Conservation (phyloP, 2,797 vertebrate genomes). For the Rhynchotus rufescens region DNA sequence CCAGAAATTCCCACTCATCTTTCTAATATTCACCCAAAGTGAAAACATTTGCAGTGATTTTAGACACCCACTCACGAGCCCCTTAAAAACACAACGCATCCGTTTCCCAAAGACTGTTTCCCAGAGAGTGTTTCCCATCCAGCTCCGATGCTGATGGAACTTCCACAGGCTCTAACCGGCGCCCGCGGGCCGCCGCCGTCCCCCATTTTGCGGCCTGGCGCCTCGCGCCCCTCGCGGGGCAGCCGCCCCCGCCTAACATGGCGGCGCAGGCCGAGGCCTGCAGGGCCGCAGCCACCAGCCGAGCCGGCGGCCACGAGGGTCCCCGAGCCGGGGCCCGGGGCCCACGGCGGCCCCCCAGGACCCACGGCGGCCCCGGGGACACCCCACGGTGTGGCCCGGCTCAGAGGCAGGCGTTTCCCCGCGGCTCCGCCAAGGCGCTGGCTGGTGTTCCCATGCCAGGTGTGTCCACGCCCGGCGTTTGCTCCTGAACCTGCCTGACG, state of each 20-base stretch:
- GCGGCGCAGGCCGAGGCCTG: too few species aligned
- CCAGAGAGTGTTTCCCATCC: background rate
- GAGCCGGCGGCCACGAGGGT: too few species aligned
- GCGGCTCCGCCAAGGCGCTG: slow-evolving; percentile 29
- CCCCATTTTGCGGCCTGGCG: too few species aligned
- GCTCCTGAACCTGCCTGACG: background rate
- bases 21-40: background rate
- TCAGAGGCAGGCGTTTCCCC: slow-evolving; percentile 1
- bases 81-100: background rate
- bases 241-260: too few species aligned
- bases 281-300: too few species aligned
- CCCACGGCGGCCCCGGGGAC: too few species aligned
- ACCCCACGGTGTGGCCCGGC: too few species aligned
- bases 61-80: background rate
- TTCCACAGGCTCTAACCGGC: background rate
- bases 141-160: background rate
- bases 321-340: too few species aligned
- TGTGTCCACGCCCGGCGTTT: background rate
- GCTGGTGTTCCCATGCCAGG: slow-evolving; percentile 47
- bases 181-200: too few species aligned
- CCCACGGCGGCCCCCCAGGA: too few species aligned
- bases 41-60: background rate
- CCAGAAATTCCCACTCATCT: background rate
- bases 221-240: too few species aligned
- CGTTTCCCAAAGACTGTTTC: background rate